These are phyloP conservation scores for Etia nguti DNA, from an alignment of 2,113 vertebrate genomes.

Conservation along the genomic window DNA sequence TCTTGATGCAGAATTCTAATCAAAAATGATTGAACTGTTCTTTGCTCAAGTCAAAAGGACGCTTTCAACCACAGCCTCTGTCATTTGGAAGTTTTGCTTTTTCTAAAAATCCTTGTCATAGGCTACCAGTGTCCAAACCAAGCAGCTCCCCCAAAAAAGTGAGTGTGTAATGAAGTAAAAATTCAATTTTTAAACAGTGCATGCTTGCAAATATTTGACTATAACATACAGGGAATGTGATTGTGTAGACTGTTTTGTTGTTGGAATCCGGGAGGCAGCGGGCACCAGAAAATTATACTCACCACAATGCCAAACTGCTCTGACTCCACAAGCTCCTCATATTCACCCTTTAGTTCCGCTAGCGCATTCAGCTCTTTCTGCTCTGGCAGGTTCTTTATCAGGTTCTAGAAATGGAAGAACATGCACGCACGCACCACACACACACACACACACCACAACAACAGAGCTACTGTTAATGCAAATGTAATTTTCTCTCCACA, in stretches of 20 bases:
- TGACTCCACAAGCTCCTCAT: slow-evolving; percentile 89
- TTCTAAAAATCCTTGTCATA: background rate
- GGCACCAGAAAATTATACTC: slow-evolving; percentile 65
- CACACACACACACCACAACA: background rate
- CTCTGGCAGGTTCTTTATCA: slow-evolving; percentile 95
- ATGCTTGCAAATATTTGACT: background rate
- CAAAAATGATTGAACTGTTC: slow-evolving; percentile 31
- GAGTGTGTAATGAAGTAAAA: background rate
- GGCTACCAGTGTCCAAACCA: background rate
- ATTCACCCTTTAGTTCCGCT: slow-evolving; percentile 88
- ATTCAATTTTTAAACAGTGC: background rate
- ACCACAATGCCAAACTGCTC: slow-evolving; percentile 98
- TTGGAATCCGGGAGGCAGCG: background rate
- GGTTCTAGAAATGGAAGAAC: slow-evolving; percentile 79
- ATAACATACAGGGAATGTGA: background rate
- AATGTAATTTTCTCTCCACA: slow-evolving; percentile 23
- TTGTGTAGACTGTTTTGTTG: background rate
- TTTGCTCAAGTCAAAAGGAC: slow-evolving; percentile 15
- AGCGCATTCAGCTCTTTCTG: slow-evolving; percentile 89
- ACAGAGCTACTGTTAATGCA: slow-evolving; percentile 31
- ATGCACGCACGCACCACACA: background rate
- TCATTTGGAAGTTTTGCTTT: slow-evolving; percentile 12
- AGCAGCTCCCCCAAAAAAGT: background rate
- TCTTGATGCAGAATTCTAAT: slow-evolving; percentile 13
- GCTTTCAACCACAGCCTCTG: slow-evolving; percentile 43